These are phyloP conservation scores for Eustalomyia histrio DNA, from an alignment of 2,888 invertebrate species.

Conservation along the genomic window DNA sequence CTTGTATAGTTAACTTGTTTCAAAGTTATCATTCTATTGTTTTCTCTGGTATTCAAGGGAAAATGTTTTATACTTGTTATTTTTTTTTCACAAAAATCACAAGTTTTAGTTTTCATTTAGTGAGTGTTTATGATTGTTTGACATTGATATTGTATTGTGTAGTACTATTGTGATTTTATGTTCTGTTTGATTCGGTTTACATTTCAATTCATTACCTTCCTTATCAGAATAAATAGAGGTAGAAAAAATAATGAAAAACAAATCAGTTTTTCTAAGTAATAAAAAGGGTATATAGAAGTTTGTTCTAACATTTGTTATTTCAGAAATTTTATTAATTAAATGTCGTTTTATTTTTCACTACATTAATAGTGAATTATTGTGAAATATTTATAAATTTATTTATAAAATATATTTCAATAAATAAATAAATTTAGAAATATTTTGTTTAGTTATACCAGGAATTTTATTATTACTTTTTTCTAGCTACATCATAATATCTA, in stretches of 20 bases:
- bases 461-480: no score
- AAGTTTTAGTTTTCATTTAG: slow-evolving; percentile 4
- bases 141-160: slow-evolving; percentile 42
- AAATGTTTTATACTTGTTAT: not conserved
- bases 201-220: slow-evolving; percentile 20
- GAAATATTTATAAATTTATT: no score
- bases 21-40: not conserved
- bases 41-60: not conserved
- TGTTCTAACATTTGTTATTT: no score
- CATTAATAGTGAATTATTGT: no score
- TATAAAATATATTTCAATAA: no score
- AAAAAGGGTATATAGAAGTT: no score
- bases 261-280: not conserved
- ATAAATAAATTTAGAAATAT: no score
- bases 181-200: slow-evolving; percentile 27
- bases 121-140: slow-evolving; percentile 53
- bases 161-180: slow-evolving; percentile 1
- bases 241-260: not conserved
- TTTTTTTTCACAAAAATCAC: not conserved
- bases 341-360: no score
- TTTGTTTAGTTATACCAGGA: no score
- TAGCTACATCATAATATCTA: no score
- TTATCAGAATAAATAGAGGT: not conserved
- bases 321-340: no score
- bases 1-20: not conserved